Evolutionary conservation across 2,888 invertebrate genomes (phyloP).

Genomic region (Mythimna ferrago): DNA sequence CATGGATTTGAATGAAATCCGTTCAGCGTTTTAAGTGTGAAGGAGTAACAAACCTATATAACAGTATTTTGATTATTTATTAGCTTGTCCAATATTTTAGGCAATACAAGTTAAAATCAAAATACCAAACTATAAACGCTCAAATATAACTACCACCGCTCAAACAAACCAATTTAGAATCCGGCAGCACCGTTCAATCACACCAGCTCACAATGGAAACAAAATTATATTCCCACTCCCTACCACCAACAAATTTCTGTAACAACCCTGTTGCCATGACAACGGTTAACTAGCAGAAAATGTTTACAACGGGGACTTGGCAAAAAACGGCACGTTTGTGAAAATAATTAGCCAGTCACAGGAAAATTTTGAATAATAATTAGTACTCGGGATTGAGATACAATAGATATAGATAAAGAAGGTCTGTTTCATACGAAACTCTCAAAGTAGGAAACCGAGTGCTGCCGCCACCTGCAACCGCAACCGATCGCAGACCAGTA

Average conservation of each 20-base stretch:
- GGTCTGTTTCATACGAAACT: background rate
- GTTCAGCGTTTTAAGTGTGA: too few species aligned
- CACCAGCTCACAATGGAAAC: constrained; percentile 19
- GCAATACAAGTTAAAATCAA: background rate
- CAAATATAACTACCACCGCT: background rate
- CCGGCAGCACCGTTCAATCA: constrained; percentile 8
- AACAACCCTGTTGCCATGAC: constrained; percentile 32
- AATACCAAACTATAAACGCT: background rate
- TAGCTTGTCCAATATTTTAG: background rate
- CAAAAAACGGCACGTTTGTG: constrained; percentile 33
- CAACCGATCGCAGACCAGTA: too few species aligned
- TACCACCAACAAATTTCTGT: constrained; percentile 3
- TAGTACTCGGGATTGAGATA: constrained; percentile 10
- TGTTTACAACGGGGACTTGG: constrained; percentile 30
- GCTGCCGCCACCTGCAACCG: too few species aligned
- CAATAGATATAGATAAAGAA: background rate
- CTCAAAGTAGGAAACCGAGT: too few species aligned
- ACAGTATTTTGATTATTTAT: background rate
- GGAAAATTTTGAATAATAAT: constrained; percentile 43
- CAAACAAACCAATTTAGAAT: background rate
- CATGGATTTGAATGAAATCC: too few species aligned
- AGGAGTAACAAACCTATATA: background rate
- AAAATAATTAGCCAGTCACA: constrained; percentile 41
- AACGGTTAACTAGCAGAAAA: constrained; percentile 38
- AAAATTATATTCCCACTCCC: constrained; percentile 9